Conservation (phyloP, 1,140 invertebrate genomes). For the Drosophila auraria region DNA sequence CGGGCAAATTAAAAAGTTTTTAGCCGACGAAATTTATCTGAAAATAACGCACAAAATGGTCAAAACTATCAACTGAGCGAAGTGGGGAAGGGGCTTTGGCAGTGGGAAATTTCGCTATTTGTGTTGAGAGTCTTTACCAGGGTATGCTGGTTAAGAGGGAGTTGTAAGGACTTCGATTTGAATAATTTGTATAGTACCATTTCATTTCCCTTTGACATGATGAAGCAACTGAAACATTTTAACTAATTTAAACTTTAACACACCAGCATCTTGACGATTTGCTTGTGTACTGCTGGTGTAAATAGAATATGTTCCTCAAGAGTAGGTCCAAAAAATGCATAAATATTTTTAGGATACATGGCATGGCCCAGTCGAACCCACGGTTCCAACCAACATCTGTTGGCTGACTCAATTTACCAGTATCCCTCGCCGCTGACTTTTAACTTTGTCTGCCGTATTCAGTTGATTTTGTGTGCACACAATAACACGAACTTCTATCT, state of each 20-base stretch:
- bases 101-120: slow-evolving; percentile 3
- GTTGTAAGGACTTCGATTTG: accelerated
- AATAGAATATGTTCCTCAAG: background rate
- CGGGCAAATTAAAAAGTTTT: slow-evolving; percentile 70
- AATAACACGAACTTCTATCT: slow-evolving; percentile 34
- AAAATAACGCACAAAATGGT: slow-evolving; percentile 58
- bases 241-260: background rate
- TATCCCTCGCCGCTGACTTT: slow-evolving; percentile 43
- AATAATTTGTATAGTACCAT: too few relatives aligned
- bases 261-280: too few relatives aligned
- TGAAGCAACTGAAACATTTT: too few relatives aligned
- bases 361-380: slow-evolving; percentile 6
- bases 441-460: slow-evolving; percentile 64
- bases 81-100: slow-evolving; percentile 5
- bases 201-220: too few relatives aligned
- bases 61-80: slow-evolving; percentile 52
- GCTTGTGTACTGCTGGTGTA: background rate
- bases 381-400: background rate
- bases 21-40: slow-evolving; percentile 46
- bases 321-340: too few relatives aligned
- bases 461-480: slow-evolving; percentile 55
- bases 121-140: background rate
- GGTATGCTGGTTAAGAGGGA: background rate
- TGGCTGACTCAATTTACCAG: slow-evolving; percentile 62
- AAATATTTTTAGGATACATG: background rate